phyloP scores from a whole-genome alignment of 1,140 invertebrate species.

The Homalodisca vitripennis region DNA sequence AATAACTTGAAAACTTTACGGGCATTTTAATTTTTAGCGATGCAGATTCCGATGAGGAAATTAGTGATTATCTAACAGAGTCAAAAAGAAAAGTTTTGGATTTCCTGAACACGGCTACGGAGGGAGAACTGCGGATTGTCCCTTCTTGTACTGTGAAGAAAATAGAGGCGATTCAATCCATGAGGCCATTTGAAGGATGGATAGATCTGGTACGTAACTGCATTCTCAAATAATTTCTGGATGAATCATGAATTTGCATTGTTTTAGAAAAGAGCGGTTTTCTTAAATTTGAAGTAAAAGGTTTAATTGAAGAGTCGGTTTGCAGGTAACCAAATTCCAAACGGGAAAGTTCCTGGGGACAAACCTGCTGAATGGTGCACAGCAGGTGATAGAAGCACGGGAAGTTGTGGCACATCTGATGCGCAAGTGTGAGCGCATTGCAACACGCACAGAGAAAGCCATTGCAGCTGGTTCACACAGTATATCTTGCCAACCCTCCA shows the following conservation, averaged over 20 bases:
- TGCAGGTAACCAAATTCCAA: slow-evolving; percentile 66
- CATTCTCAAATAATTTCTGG: slow-evolving; percentile 8
- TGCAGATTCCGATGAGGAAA: slow-evolving; percentile 71
- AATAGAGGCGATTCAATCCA: slow-evolving; percentile 62
- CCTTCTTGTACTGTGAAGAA: slow-evolving; percentile 72
- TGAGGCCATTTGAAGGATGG: slow-evolving; percentile 71
- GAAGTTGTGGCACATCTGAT: slow-evolving; percentile 68
- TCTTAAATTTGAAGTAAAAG: background rate
- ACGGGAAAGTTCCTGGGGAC: slow-evolving; percentile 63
- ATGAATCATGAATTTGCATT: background rate
- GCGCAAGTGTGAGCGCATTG: slow-evolving; percentile 72
- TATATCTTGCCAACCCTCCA: slow-evolving; percentile 64
- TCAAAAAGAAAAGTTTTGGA: slow-evolving; percentile 73
- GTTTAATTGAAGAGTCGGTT: background rate
- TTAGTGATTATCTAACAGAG: slow-evolving; percentile 62
- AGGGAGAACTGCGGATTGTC: slow-evolving; percentile 64
- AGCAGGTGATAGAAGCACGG: slow-evolving; percentile 65
- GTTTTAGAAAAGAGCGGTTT: background rate
- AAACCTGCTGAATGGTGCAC: slow-evolving; percentile 69
- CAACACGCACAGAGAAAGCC: slow-evolving; percentile 67
- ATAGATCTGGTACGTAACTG: slow-evolving; percentile 59
- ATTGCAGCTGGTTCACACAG: slow-evolving; percentile 64
- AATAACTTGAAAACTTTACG: no score
- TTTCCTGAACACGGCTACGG: slow-evolving; percentile 67
- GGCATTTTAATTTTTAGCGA: no score